These are phyloP conservation scores for Ostrea denselamellosa DNA, from an alignment of 1,140 invertebrate genomes.

Conservation along the genomic window DNA sequence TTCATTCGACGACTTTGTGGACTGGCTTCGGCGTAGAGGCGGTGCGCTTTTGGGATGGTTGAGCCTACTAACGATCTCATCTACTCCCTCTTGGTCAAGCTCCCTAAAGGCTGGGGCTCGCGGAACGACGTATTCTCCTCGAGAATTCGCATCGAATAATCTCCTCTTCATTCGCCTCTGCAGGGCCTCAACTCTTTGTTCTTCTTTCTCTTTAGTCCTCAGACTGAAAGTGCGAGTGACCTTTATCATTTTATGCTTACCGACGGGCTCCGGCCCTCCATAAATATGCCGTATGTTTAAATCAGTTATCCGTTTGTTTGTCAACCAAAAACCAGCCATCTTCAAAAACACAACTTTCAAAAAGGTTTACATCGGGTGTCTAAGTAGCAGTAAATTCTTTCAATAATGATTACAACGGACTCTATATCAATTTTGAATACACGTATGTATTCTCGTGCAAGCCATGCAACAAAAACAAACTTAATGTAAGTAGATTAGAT, in stretches of 20 bases:
- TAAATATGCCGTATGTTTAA: slow-evolving; percentile 6
- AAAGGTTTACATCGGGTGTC: background rate
- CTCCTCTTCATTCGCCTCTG: background rate
- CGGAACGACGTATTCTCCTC: slow-evolving; percentile 11
- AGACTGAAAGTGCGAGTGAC: slow-evolving; percentile 4
- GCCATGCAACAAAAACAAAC: background rate
- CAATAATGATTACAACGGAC: background rate
- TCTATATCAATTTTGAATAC: background rate
- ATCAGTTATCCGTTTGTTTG: slow-evolving; percentile 24
- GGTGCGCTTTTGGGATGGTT: slow-evolving; percentile 23
- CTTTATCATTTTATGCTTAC: background rate
- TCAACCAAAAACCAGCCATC: slow-evolving; percentile 30
- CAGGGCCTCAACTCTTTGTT: background rate
- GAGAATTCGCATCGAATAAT: slow-evolving; percentile 26
- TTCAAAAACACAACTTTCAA: background rate
- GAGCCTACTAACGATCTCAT: background rate
- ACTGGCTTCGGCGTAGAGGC: slow-evolving; percentile 1
- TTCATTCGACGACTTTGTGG: background rate
- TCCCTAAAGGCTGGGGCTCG: slow-evolving; percentile 7
- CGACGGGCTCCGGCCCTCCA: background rate
- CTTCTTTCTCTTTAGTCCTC: background rate
- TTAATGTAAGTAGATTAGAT: slow-evolving; percentile 34
- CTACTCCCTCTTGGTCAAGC: slow-evolving; percentile 1
- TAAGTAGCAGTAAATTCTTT: background rate
- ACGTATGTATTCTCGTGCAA: background rate